Conservation (phyloP, 1,140 invertebrate genomes). For the Steinernema khuongi region DNA sequence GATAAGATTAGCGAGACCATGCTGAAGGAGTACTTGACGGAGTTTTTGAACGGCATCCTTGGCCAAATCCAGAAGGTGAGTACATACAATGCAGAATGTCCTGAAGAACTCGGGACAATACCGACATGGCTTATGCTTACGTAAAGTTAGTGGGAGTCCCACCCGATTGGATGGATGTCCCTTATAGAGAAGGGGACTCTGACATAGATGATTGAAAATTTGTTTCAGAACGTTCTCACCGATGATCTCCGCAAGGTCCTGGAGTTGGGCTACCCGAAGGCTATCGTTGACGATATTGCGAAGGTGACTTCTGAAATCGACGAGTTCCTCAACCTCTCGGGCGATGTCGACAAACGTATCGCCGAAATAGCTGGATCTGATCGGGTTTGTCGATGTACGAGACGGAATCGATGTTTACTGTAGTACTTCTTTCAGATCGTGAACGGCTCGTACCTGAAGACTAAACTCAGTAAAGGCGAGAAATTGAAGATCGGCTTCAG, state of each 20-base stretch:
- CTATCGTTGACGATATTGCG: not conserved
- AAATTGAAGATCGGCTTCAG: constrained; percentile 41
- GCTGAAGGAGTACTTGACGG: constrained; percentile 40
- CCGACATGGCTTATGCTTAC: too few species aligned
- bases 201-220: too few species aligned
- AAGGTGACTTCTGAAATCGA: constrained; percentile 8
- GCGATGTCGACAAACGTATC: constrained; percentile 21
- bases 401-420: constrained; percentile 14
- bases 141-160: too few species aligned
- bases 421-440: constrained; percentile 10
- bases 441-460: not conserved
- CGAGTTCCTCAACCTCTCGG: not conserved
- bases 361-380: constrained; percentile 11
- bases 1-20: constrained; percentile 33
- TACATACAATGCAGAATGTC: too few species aligned
- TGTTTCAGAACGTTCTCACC: not conserved
- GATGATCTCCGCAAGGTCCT: constrained; percentile 43
- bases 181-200: too few species aligned
- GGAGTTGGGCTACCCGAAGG: constrained; percentile 39
- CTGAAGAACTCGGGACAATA: too few species aligned
- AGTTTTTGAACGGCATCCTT: constrained; percentile 49
- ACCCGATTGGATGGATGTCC: too few species aligned
- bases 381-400: not conserved
- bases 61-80: constrained; percentile 14
- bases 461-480: not conserved